Evolutionary conservation across 1,140 invertebrate species (phyloP), one percentile per base, ranked within the genome.

Genomic region (Antheraea pernyi): DNA sequence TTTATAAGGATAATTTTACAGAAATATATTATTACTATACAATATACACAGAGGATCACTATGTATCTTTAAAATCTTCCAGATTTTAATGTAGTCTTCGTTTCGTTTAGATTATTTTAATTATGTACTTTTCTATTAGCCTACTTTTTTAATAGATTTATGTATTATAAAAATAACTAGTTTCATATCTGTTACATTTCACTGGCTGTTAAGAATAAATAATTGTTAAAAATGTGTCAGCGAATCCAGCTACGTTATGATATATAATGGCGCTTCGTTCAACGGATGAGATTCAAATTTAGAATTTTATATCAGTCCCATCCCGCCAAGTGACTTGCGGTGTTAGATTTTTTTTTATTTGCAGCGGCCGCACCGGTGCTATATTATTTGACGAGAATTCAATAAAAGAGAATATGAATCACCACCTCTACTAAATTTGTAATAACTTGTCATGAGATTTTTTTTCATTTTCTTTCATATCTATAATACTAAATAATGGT

Each of bases 271-370:
- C 69, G 74, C 81, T 74, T 74, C 72, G 78, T 77, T 61, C 30
- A 77, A 77, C 82, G 81, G 83, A 81, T 68, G 82, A 81, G 81
- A 83, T 88, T 89, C 77, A 88, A 88, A 87, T 84, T 85, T 91
- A 89, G 86, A 91, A 89, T 83, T 87, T 88, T 85, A 86, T 90
- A 88, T 80, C 77, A 86, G 84, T 81, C 82, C 76, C 85, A 82
- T 82, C 81, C 67, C 68, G 59, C 70, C 71, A 69, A 65, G 64
- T 65, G 61, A 30, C 22, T 30, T 66, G 66, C 42, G 63, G 60
- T 30, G 11, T 67, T 61, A 7, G 82, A 78, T 84, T 81, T 83
- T 67, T 79, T 83, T 75, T 77, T 70, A 76, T 80, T 79, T 70
- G 64, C 75, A 69, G 73, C 70, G 8, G 39, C 22, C 39, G 39